These are phyloP conservation scores for Eupithecia insigniata DNA, from an alignment of 2,888 invertebrate species.

Conservation along the genomic window DNA sequence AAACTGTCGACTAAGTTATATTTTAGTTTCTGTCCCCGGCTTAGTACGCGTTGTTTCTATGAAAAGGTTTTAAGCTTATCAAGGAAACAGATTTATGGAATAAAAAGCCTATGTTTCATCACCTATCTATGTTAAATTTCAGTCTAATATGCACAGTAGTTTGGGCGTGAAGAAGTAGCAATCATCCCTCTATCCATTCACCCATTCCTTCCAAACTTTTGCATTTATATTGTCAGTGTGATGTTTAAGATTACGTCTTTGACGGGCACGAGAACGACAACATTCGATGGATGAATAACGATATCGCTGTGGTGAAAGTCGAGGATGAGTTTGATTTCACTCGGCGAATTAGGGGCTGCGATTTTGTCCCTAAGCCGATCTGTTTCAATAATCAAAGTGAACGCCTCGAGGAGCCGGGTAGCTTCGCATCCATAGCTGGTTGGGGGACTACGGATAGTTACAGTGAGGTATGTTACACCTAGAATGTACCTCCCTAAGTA, in stretches of 20 bases:
- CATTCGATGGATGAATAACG: conserved; percentile 70
- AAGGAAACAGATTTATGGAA: background rate
- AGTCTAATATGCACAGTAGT: background rate
- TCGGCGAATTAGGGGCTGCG: conserved; percentile 60
- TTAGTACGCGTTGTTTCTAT: no score
- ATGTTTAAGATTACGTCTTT: conserved; percentile 60
- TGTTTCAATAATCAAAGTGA: conserved; percentile 61
- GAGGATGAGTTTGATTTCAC: conserved; percentile 67
- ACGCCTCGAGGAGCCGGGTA: conserved; percentile 54
- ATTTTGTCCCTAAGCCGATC: conserved; percentile 59
- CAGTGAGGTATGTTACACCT: conserved; percentile 39
- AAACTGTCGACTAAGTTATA: no score
- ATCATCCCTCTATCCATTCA: background rate
- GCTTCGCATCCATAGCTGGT: conserved; percentile 53
- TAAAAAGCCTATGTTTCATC: background rate
- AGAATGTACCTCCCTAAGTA: background rate
- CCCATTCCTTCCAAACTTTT: no score
- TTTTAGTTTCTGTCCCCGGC: no score
- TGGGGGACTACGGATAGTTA: conserved; percentile 63
- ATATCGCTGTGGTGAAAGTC: conserved; percentile 65
- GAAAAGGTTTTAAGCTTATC: no score
- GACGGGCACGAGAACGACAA: conserved; percentile 69
- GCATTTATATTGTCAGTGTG: background rate
- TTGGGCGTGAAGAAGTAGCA: background rate
- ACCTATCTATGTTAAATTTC: background rate